Percentiles rank a stretch among this genome's conserved stretches.
Conservation (phyloP, 92 coral and sea anemone species). For the Epizoanthus rinbou region DNA sequence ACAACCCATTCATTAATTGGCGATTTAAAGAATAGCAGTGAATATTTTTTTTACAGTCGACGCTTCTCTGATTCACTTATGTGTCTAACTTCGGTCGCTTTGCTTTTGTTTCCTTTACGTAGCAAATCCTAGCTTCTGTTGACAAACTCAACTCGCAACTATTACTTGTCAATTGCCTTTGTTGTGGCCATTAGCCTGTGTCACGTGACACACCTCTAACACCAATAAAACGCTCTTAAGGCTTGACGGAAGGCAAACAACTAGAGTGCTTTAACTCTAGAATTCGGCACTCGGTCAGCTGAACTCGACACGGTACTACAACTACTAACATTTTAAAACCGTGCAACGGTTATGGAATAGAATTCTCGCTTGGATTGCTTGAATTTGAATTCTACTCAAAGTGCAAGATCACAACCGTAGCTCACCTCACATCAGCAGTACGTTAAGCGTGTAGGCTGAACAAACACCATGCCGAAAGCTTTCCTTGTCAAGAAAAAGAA, state of each 20-base stretch:
- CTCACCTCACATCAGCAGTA: background rate
- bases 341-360: background rate
- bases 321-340: conserved; percentile 35
- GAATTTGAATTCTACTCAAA: too few relatives aligned
- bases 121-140: conserved; percentile 12
- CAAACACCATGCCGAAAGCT: conserved; percentile 74
- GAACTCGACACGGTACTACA: conserved; percentile 17
- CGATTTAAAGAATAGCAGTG: background rate
- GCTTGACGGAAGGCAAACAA: conserved; percentile 34
- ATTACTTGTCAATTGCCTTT: conserved; percentile 15
- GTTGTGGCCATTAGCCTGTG: conserved; percentile 14
- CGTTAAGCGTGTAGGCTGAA: conserved; percentile 4
- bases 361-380: background rate
- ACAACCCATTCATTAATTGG: conserved; percentile 5
- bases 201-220: conserved; percentile 41
- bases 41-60: background rate
- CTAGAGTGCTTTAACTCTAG: conserved; percentile 39
- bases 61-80: background rate
- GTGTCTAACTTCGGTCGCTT: background rate
- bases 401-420: too few relatives aligned
- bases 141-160: conserved; percentile 5
- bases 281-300: conserved; percentile 21
- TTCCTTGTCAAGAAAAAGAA: conserved; percentile 85
- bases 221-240: conserved; percentile 40
- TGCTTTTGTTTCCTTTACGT: background rate